Percentiles rank a stretch among this genome's conserved stretches.
Conservation (phyloP, 2,888 invertebrate genomes). For the Aricia artaxerxes region DNA sequence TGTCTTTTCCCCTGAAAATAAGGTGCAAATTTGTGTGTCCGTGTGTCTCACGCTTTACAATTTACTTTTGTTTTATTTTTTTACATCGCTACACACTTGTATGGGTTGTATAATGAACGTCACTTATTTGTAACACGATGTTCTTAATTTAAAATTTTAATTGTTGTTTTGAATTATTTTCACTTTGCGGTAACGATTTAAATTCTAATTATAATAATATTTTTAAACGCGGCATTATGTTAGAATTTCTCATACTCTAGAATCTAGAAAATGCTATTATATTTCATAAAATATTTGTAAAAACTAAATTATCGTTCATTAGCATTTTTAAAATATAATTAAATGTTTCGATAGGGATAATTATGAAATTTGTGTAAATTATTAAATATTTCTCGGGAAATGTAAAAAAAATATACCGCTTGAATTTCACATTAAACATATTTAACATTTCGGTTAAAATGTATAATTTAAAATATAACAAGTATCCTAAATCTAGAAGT, state of each 20-base stretch:
- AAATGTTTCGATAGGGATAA: background rate
- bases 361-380: background rate
- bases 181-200: background rate
- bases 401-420: background rate
- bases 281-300: background rate
- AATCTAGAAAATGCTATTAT: background rate
- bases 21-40: background rate
- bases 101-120: constrained; percentile 12
- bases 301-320: background rate
- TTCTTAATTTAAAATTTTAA: constrained; percentile 25
- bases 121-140: constrained; percentile 8
- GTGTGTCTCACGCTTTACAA: constrained; percentile 3
- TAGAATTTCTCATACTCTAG: background rate
- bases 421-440: background rate
- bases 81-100: background rate
- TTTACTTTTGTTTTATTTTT: background rate
- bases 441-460: background rate
- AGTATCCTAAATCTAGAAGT: no score
- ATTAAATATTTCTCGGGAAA: background rate
- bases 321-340: background rate
- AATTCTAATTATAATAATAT: background rate
- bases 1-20: background rate
- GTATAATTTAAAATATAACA: background rate
- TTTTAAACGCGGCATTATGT: background rate
- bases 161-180: constrained; percentile 22